Conservation (phyloP, 2,797 vertebrate species). For the Rhabdophis nuchalis region DNA sequence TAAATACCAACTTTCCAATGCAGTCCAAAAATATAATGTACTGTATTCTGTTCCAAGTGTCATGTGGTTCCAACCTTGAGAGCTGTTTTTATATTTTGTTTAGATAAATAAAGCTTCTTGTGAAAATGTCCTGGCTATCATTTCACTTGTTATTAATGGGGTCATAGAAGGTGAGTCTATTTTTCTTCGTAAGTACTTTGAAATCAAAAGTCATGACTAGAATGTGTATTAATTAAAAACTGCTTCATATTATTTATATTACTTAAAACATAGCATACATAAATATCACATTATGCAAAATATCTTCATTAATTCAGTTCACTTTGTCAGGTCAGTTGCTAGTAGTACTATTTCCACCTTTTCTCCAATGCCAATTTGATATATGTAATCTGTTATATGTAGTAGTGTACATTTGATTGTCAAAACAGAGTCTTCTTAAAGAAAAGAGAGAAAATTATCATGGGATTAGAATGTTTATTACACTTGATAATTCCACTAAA, state of each 20-base stretch:
- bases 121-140: slow-evolving; percentile 90
- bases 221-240: background rate
- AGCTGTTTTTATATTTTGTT: slow-evolving; percentile 32
- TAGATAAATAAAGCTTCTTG: slow-evolving; percentile 85
- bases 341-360: background rate
- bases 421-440: background rate
- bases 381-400: background rate
- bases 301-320: background rate
- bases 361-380: background rate
- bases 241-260: background rate
- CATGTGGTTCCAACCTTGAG: background rate
- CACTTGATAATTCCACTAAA: background rate
- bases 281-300: background rate
- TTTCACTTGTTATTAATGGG: slow-evolving; percentile 90
- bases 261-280: background rate
- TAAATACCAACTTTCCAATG: background rate
- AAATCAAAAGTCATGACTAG: background rate
- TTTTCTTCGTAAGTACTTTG: background rate
- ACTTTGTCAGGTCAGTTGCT: background rate
- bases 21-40: background rate
- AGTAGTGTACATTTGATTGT: background rate
- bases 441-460: background rate
- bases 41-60: background rate
- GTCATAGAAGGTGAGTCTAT: slow-evolving; percentile 86
- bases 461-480: background rate